A percentile compares a stretch with the other conserved stretches of the same genome.
These are phyloP conservation scores for Muscicapa adusta DNA, from an alignment of 2,113 vertebrate genomes.

Conservation along the genomic window DNA sequence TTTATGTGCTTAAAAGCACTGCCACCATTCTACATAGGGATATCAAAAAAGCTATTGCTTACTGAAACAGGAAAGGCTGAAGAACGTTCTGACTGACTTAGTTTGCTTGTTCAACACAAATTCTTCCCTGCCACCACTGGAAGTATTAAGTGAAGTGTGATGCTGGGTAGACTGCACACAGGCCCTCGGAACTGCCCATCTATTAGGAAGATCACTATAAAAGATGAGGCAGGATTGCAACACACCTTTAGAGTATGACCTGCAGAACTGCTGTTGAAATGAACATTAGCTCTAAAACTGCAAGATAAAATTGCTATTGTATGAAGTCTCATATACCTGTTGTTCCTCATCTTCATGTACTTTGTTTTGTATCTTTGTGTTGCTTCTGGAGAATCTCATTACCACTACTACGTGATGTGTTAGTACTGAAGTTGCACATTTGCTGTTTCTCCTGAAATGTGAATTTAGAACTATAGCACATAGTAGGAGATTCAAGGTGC, in stretches of 20 bases:
- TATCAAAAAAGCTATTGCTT: not conserved
- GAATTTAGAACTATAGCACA: not conserved
- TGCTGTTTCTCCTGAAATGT: not conserved
- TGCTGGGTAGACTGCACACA: not conserved
- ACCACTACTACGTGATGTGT: not conserved
- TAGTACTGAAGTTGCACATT: not conserved
- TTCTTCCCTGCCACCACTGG: not conserved
- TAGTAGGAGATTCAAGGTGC: not conserved
- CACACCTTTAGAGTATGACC: not conserved
- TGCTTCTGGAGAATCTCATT: not conserved
- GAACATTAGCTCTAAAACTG: not conserved
- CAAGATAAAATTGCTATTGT: not conserved
- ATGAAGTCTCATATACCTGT: not conserved
- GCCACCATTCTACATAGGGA: not conserved
- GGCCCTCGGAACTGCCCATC: not conserved
- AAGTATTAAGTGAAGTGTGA: not conserved
- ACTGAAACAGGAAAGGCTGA: not conserved
- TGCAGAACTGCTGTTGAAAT: not conserved
- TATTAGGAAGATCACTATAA: not conserved
- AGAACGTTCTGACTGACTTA: not conserved
- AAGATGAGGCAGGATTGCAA: not conserved
- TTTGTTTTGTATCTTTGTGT: not conserved
- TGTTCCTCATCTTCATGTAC: not conserved
- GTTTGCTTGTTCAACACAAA: not conserved
- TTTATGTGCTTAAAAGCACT: not conserved